A percentile compares a stretch with the other conserved stretches of the same genome.
Conservation (phyloP, 2,888 invertebrate species). For the Folsomia manolachei region DNA sequence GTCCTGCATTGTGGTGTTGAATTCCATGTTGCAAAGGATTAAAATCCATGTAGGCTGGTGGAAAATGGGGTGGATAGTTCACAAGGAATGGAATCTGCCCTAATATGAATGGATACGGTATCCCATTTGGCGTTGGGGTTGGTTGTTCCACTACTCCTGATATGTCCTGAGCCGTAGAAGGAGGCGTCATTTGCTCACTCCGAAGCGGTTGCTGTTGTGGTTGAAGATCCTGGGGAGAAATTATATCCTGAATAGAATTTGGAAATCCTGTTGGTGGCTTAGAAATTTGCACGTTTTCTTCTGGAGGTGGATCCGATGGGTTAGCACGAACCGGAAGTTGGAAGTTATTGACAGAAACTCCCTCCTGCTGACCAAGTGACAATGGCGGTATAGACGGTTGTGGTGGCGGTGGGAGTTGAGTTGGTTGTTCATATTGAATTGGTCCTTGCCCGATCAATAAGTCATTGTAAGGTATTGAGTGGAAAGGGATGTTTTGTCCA, state of each 20-base stretch:
- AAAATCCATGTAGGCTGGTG: background rate
- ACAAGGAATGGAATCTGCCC: background rate
- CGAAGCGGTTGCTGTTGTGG: background rate
- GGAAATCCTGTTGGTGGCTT: slow-evolving; percentile 36
- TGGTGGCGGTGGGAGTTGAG: slow-evolving; percentile 13
- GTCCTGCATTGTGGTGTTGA: background rate
- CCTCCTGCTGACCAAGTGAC: background rate
- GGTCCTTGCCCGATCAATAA: slow-evolving; percentile 3
- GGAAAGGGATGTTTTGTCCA: background rate
- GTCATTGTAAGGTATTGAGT: background rate
- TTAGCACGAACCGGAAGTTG: slow-evolving; percentile 8
- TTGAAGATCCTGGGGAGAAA: slow-evolving; percentile 24
- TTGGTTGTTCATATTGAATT: slow-evolving; percentile 17
- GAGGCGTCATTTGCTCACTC: background rate
- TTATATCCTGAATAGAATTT: slow-evolving; percentile 47
- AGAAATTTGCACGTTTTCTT: background rate
- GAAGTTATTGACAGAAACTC: slow-evolving; percentile 9
- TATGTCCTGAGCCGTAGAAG: background rate
- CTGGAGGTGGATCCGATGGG: slow-evolving; percentile 21
- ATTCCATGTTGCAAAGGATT: background rate
- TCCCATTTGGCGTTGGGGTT: background rate
- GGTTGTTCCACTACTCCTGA: background rate
- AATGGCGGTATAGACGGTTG: slow-evolving; percentile 1
- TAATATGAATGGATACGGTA: background rate
- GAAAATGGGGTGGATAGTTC: background rate